Evolutionary conservation across 1,140 invertebrate species (phyloP), one percentile per base, ranked within the genome.

Genomic region (Stegodyphus dumicola): DNA sequence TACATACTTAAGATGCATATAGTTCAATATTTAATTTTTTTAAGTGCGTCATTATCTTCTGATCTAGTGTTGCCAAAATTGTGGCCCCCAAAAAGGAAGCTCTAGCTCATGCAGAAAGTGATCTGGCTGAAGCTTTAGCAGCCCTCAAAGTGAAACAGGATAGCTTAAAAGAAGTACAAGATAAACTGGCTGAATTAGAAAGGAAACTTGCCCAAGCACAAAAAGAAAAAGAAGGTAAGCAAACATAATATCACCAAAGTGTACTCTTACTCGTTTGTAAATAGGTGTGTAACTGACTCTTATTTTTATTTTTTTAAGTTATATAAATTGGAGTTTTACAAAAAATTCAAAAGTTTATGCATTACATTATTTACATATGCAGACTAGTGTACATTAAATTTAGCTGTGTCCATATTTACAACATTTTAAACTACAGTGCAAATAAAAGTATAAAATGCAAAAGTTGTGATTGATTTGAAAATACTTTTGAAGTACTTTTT

Each of bases 81-180:
- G 91, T 92, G 6, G 92, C 92, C 6, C 92, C 92, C 5, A 92
- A 92, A 88, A 92, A 92, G 87, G 88, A 89, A 85, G 89, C 90
- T 88, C 91, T 96, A 98, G 84, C 97, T 98, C 0, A 96, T 95
- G 5, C 97, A 96, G 0, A 98, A 98, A 90, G 96, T 97, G 90
- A 91, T 79, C 87, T 91, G 15, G 86, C 89, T n/a, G 88, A 89
- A 75, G 92, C 92, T 56, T 90, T 91, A 89, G 89, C 87, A 54
- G 89, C 89, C 3, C 86, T 92, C 77, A 90, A 91, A 84, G 90
- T 90, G 86, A 92, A 92, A 86, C 88, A 91, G 80, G 90, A 90
- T 11, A 90, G 90, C 4, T 88, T 92, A 51, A 89, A 88, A 70
- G 91, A 91, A 79, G 91, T 92, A 52, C 91, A 92, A 87, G 91